These are phyloP conservation scores for Hylia prasina DNA, from an alignment of 2,113 vertebrate species.

Conservation along the genomic window DNA sequence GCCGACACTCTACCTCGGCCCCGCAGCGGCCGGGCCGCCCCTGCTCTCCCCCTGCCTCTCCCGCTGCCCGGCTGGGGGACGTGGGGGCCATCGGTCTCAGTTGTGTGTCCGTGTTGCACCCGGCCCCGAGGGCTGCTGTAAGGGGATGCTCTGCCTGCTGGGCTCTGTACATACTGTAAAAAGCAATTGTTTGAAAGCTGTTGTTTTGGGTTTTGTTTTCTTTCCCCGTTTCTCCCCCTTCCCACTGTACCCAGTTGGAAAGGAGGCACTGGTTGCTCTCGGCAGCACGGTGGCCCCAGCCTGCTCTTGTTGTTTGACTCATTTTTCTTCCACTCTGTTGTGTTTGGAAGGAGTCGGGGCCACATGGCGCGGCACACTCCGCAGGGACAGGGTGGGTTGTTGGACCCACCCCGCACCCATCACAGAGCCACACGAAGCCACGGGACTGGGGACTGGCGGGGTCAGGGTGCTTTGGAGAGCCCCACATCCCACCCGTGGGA, in stretches of 20 bases:
- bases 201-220: conserved; percentile 69
- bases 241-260: conserved; percentile 14
- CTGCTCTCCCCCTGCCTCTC: not conserved
- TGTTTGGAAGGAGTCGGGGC: not conserved
- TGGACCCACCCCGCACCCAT: fast-evolving
- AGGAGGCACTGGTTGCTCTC: not conserved
- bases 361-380: fast-evolving
- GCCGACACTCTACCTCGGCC: conserved; percentile 37
- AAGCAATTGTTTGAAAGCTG: conserved; percentile 89
- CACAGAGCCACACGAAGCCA: not conserved
- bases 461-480: not conserved
- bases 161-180: conserved; percentile 95
- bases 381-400: not conserved
- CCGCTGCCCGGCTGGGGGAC: not conserved
- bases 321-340: not conserved
- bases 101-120: conserved; percentile 45
- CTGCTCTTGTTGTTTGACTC: not conserved
- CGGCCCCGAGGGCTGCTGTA: conserved; percentile 38
- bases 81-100: not conserved
- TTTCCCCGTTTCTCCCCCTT: not conserved
- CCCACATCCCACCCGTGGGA: not conserved
- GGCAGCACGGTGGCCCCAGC: fast-evolving
- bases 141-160: conserved; percentile 57
- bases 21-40: not conserved
- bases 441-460: fast-evolving